Evolutionary conservation across 2,888 invertebrate species (phyloP), one percentile per base, ranked within the genome.

Genomic region (Callyntrura sp.): DNA sequence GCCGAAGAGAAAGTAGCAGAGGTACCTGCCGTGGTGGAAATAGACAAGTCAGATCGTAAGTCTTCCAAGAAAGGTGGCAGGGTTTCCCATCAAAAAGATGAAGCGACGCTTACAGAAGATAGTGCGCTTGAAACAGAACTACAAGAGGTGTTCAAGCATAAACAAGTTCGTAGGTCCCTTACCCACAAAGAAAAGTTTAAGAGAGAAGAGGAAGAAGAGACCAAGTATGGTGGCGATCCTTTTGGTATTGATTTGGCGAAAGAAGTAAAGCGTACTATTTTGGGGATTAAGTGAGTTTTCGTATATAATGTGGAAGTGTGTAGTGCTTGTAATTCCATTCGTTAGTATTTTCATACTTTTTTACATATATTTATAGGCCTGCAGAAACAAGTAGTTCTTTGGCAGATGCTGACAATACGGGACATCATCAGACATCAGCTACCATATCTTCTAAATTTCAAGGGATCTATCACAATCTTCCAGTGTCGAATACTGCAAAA

Each of bases 231-330:
- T 12, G 55, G 23, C 28, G 90, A 81, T n/a, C 81, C 57, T 0
- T 88, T 76, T 62, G 83, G 65, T 48, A 76, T 83, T 25, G 88
- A 88, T 17, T 68, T 90, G 88, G 85, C 81, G 11, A 85, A 43
- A 28, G 88, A 84, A 73, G 62, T 90, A 35, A 20, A 68, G 76
- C 9, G 85, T 43, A 17, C 60, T n/a, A 45, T 83, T 17, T 43
- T 81, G 23, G 81, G 70, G 5, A n/a, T 78, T 43, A 76, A 17
- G 62, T 85, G 45, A 28, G 82, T 65, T 4, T 9, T 8, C 12
- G 25, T 65, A 65, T 4, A 60, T 20, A 20, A 23, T 20, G 60
- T 11, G 4, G 17, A 9, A 60, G 5, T 12, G 3, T 55, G 45
- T 45, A 45, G 11, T 45, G 11, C 45, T 45, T 45, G 45, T 45